Evolutionary conservation across 1,140 invertebrate species (phyloP).

Genomic region (Rhopalosiphum padi): DNA sequence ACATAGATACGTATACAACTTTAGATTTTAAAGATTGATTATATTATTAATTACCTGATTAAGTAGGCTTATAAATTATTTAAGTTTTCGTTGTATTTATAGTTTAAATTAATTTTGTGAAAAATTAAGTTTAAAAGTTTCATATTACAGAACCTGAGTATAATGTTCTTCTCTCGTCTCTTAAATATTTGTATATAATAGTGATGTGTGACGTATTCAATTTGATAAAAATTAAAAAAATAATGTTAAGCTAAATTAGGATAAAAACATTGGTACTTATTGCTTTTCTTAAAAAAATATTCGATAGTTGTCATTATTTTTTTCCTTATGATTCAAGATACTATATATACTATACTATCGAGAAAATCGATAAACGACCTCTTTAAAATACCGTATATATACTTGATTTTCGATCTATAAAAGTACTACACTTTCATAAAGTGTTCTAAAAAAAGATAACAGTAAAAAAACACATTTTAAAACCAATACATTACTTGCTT

Average conservation of each 20-base stretch:
- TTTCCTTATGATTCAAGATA: neutral
- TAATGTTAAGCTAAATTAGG: neutral
- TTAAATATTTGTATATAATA: no score
- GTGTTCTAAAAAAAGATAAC: neutral
- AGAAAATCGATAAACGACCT: neutral
- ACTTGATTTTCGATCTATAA: neutral
- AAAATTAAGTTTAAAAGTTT: neutral
- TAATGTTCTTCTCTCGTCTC: neutral
- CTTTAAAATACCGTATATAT: neutral
- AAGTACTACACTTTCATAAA: neutral
- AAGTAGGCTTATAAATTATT: neutral
- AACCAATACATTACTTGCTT: neutral
- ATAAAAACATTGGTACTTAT: neutral
- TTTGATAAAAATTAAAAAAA: neutral
- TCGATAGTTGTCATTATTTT: neutral
- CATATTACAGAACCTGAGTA: neutral
- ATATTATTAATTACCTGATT: neutral
- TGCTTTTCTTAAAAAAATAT: neutral
- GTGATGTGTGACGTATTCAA: neutral
- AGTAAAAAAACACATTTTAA: conserved; percentile 7
- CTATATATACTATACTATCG: neutral
- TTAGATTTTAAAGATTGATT: neutral
- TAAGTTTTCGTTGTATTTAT: neutral
- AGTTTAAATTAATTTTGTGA: neutral
- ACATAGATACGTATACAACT: neutral